Base-by-base conservation (phyloP, 2,113 vertebrate species). In the Galbula dea region DNA sequence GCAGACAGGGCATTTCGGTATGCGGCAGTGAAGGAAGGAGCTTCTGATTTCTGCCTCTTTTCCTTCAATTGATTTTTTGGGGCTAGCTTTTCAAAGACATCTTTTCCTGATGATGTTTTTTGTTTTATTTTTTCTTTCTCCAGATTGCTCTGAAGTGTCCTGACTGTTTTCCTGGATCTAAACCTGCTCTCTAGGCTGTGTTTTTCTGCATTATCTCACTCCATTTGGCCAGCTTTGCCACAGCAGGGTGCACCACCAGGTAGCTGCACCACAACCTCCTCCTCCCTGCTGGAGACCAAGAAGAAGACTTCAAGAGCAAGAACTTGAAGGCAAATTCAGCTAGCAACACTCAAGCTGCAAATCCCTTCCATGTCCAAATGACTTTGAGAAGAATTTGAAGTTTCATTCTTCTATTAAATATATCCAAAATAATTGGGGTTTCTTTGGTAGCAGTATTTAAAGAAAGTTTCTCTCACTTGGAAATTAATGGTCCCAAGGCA, bases 201-300 rank as follows among this genome's bases (percentile, higher is more conserved):
- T 15, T 62, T 75, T 63, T 75, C 45, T 90, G 36, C n/a, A 69
- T 80, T 49, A 27, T 23, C 23, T 15, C 21, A 45, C 29, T 85
- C 43, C 10, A 12, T 19, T 62, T 6, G 6, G 6, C 30, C 30
- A 0, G 0, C n/a, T 55, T 14, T 82, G 32, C 34, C 4, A 6
- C 8, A 30, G 72, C 63, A 45, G 16, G 3, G 9, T 22, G 21
- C 15, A 17, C 10, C 30, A 45, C 68, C 23, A 14, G 9, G 9
- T 21, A 73, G 21, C 30, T 39, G 52, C 29, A 22, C 59, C 73
- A 41, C n/a, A 22, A 5, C 15, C 37, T 81, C 24, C 17, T 27
- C 34, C 55, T 87, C 59, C 52, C 79, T 0, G 0, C 36, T 27
- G 3, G 19, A 14, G 8, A 43, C 22, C 17, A 26, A 45, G 37